These are phyloP conservation scores for Steromphala cineraria DNA, from an alignment of 2,888 invertebrate genomes.

Conservation along the genomic window DNA sequence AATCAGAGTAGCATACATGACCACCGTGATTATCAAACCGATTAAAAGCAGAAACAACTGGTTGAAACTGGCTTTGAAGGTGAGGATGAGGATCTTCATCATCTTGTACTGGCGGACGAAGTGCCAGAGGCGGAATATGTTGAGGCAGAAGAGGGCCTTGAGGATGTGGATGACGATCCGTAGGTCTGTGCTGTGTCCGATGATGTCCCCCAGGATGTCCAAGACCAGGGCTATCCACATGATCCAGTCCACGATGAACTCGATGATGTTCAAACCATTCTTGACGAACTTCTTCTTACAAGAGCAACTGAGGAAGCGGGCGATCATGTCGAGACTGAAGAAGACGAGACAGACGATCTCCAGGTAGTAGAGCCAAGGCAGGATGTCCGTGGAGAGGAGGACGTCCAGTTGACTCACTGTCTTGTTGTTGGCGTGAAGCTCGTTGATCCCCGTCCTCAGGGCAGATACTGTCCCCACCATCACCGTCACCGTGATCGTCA, in stretches of 20 bases:
- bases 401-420: not conserved
- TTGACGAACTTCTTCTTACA: constrained; percentile 38
- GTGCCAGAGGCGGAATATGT: constrained; percentile 53
- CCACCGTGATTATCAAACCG: constrained; percentile 48
- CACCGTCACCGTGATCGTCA: constrained; percentile 34
- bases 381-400: constrained; percentile 32
- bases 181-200: constrained; percentile 16
- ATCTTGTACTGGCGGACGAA: constrained; percentile 53
- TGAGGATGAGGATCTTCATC: constrained; percentile 53
- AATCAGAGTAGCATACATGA: constrained; percentile 56
- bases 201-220: constrained; percentile 29
- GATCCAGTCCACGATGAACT: constrained; percentile 41
- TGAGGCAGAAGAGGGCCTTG: constrained; percentile 44
- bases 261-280: constrained; percentile 47
- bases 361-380: constrained; percentile 31
- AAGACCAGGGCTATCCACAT: constrained; percentile 43
- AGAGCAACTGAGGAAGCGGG: constrained; percentile 50
- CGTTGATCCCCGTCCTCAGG: constrained; percentile 19
- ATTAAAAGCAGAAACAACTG: constrained; percentile 53
- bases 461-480: constrained; percentile 33
- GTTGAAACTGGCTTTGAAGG: constrained; percentile 46
- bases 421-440: not conserved
- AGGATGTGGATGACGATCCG: constrained; percentile 43
- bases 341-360: constrained; percentile 42
- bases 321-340: constrained; percentile 53